Percentiles rank a stretch among this genome's conserved stretches.
Conservation (phyloP, 2,888 invertebrate genomes). For the Drosophila affinis region DNA sequence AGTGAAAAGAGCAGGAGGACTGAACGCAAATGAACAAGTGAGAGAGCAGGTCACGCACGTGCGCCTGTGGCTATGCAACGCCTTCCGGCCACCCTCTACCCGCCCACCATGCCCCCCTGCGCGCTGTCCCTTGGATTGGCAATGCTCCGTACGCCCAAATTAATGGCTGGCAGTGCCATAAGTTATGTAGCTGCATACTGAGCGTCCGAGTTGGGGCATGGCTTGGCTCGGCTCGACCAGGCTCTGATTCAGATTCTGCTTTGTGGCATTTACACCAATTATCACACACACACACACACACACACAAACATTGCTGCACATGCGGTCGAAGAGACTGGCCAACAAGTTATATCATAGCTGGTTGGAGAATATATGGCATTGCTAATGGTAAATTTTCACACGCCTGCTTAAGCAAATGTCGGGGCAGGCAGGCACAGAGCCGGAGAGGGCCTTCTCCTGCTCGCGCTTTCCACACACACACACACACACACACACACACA, state of each 20-base stretch:
- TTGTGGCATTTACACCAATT: conserved; percentile 78
- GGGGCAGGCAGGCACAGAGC: conserved; percentile 30
- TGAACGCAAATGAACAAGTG: background rate
- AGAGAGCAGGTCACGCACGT: conserved; percentile 69
- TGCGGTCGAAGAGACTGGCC: background rate
- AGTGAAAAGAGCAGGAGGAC: background rate
- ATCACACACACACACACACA: conserved; percentile 50
- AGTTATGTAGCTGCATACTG: conserved; percentile 80
- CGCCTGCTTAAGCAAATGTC: conserved; percentile 78
- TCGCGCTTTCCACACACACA: background rate
- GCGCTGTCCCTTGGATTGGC: background rate
- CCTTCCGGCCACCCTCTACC: background rate
- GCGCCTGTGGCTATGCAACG: conserved; percentile 76
- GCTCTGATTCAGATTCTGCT: conserved; percentile 47
- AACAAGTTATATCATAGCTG: conserved; percentile 64
- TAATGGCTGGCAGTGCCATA: conserved; percentile 74
- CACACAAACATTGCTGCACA: conserved; percentile 17
- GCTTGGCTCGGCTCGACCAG: background rate
- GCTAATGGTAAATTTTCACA: conserved; percentile 80
- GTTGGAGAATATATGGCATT: conserved; percentile 75
- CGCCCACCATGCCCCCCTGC: background rate
- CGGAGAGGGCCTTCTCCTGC: background rate
- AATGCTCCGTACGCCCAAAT: conserved; percentile 56
- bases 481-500: background rate
- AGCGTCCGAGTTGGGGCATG: conserved; percentile 43